phyloP scores from a whole-genome alignment of 2,888 invertebrate species.

The Nomada fabriciana region DNA sequence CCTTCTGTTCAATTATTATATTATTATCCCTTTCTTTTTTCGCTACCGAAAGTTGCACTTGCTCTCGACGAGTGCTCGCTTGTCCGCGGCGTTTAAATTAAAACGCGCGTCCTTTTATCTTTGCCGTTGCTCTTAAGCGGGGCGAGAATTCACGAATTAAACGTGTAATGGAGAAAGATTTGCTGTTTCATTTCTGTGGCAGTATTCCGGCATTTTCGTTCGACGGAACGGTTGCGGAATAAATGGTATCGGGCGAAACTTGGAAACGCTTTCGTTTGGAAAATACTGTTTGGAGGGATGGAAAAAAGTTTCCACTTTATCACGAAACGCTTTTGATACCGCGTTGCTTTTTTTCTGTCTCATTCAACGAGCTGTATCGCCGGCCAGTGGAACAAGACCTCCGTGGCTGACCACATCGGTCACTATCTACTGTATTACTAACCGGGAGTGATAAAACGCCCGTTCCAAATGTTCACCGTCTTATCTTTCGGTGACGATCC shows the following conservation, averaged over 20 bases:
- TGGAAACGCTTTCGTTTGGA: neutral
- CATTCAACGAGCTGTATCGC: neutral
- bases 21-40: neutral
- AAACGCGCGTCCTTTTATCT: neutral
- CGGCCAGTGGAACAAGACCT: slow-evolving; percentile 19
- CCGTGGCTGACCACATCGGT: slow-evolving; percentile 47
- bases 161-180: neutral
- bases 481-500: slow-evolving; percentile 30
- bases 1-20: too few relatives aligned
- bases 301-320: slow-evolving; percentile 26
- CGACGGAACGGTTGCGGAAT: neutral
- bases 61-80: neutral
- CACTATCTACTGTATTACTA: slow-evolving; percentile 56
- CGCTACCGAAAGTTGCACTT: neutral
- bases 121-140: neutral
- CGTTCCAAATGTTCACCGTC: slow-evolving; percentile 33
- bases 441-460: slow-evolving; percentile 55
- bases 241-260: neutral
- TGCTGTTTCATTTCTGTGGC: neutral
- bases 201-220: neutral
- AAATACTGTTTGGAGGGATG: too few relatives aligned
- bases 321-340: slow-evolving; percentile 21
- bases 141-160: too few relatives aligned
- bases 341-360: neutral
- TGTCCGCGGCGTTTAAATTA: neutral